phyloP scores from a whole-genome alignment of 53 echinoderm and acorn worm genomes.

The Stichopus horrens region DNA sequence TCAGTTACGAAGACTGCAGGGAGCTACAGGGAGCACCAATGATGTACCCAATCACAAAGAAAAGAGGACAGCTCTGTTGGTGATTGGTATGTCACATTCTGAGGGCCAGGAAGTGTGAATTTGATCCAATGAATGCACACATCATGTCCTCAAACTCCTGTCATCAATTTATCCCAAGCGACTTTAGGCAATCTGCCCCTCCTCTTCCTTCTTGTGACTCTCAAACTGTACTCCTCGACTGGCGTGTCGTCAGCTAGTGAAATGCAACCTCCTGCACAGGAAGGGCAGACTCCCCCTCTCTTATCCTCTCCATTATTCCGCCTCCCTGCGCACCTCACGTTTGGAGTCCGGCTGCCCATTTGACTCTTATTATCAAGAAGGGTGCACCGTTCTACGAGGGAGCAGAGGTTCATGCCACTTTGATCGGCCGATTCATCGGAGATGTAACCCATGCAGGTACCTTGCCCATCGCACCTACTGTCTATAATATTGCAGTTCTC shows the following conservation, averaged over 20 bases:
- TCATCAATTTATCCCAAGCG: constrained; percentile 44
- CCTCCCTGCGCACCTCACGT: neutral
- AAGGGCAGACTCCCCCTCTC: neutral
- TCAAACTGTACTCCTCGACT: constrained; percentile 70
- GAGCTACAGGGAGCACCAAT: no score
- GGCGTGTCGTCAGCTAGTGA: constrained; percentile 77
- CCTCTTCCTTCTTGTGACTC: constrained; percentile 61
- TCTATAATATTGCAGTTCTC: neutral
- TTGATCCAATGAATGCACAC: no score
- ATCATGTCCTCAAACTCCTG: neutral
- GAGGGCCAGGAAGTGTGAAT: neutral
- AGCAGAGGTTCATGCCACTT: constrained; percentile 5
- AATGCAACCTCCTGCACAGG: constrained; percentile 1
- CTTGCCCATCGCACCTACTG: neutral
- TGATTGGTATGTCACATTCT: neutral
- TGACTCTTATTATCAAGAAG: neutral
- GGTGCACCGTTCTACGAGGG: neutral
- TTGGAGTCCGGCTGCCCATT: neutral
- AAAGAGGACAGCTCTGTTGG: no score
- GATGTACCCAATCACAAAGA: no score
- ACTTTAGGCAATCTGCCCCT: constrained; percentile 61
- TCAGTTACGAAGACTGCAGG: no score
- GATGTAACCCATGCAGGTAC: no score
- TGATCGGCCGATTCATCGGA: neutral
- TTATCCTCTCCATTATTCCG: neutral